Evolutionary conservation across 2,113 vertebrate genomes (phyloP), one percentile per base, ranked within the genome.

Genomic region (Machaerirhynchus nigripectus): DNA sequence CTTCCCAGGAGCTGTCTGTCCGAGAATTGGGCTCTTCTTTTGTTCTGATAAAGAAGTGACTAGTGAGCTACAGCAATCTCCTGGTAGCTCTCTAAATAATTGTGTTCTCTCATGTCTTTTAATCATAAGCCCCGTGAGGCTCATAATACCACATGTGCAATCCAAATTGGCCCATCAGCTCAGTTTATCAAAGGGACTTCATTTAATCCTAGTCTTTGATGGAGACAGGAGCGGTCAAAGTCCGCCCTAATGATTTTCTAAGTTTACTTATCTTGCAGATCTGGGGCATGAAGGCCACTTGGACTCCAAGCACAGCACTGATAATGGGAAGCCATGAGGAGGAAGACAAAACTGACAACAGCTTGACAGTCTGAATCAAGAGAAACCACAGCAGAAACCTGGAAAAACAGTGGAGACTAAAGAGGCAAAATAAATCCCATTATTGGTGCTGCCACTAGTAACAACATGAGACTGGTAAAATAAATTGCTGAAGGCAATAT

Each of bases 141-240:
- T 82, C 46, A 4, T 95, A 59, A 76, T 49, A 85, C 16, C 61
- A 61, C 73, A 40, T 24, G 35, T 70, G 57, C 73, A 61, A 70
- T 74, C 81, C 89, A 96, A 95, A 95, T 61, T 84, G 82, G 59
- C 67, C 87, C 79, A 92, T 96, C 91, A 92, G 53, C 60, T 91
- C 84, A 37, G 89, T 93, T 93, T 91, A 91, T 96, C 93, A 95
- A 94, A 94, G 65, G 60, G 86, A 73, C 35, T 87, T 90, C 67
- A 96, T 94, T 96, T 90, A 92, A 96, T 93, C 87, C 79, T 26
- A 55, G 71, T 47, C 73, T 95, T 93, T 91, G 86, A 96, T 90
- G 84, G 63, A 88, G 87, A 88, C 59, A 92, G 71, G 40, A 95
- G 55, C 2, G 2, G 80, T 91, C 84, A 93, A 89, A 88, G 24